Percentiles rank a stretch among this genome's conserved stretches.
Evolutionary conservation across 64 coral and sea anemone species (phyloP).

Genomic region (Dendronephthya gigantea): DNA sequence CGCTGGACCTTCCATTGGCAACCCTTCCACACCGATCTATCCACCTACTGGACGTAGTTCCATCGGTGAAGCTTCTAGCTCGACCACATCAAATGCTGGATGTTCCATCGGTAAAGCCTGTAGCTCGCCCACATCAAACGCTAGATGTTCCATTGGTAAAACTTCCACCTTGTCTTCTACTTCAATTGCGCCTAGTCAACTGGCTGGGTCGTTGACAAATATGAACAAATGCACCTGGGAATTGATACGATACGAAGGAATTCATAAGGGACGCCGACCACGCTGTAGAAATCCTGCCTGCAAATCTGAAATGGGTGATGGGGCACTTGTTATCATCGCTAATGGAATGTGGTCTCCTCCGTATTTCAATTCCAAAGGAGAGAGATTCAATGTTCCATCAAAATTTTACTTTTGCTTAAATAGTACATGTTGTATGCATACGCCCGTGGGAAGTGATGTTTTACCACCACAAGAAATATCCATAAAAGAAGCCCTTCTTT

Average conservation of each 20-base stretch:
- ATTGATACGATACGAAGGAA: neutral
- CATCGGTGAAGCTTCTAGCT: no score
- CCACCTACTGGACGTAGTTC: no score
- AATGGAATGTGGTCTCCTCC: constrained; percentile 36
- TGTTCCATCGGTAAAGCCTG: no score
- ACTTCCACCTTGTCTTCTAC: no score
- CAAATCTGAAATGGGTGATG: neutral
- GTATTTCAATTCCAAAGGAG: constrained; percentile 36
- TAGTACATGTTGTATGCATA: constrained; percentile 24
- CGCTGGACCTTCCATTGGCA: no score
- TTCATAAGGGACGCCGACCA: neutral
- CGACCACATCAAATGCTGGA: no score
- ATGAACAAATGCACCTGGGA: neutral
- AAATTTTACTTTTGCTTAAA: constrained; percentile 47
- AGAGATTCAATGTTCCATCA: constrained; percentile 32
- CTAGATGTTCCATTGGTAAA: no score
- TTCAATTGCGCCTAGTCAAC: no score
- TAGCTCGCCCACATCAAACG: no score
- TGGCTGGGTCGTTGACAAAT: no score
- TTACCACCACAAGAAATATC: constrained; percentile 18
- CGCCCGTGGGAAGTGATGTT: constrained; percentile 24
- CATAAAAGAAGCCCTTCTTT: constrained; percentile 17
- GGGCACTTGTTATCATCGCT: constrained; percentile 16
- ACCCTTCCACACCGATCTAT: no score
- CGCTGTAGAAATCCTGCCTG: neutral